A percentile compares a stretch with the other conserved stretches of the same genome.
Conservation (phyloP, 1,140 invertebrate genomes). For the Scaptomyza graminum region DNA sequence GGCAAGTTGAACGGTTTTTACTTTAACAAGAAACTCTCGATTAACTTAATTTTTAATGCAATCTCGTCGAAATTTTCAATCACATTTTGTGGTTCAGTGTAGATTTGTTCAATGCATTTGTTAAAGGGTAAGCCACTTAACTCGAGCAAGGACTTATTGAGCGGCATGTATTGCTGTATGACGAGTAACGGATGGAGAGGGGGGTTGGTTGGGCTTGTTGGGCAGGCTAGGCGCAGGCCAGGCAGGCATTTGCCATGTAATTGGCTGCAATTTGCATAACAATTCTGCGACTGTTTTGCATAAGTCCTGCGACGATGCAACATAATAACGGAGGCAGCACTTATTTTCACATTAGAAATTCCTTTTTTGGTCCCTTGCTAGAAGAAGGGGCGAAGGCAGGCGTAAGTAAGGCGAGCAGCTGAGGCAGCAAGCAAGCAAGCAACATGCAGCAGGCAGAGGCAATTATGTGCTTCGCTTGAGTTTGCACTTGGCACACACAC, state of each 20-base stretch:
- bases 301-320: slow-evolving; percentile 77
- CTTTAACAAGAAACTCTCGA: no score
- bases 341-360: slow-evolving; percentile 81
- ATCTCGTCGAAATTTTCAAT: slow-evolving; percentile 5
- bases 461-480: slow-evolving; percentile 81
- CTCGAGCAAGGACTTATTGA: slow-evolving; percentile 16
- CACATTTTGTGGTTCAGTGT: slow-evolving; percentile 47
- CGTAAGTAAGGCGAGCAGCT: no score
- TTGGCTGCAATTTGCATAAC: slow-evolving; percentile 82
- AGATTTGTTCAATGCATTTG: slow-evolving; percentile 62
- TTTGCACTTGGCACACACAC: slow-evolving; percentile 46
- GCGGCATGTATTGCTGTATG: not conserved
- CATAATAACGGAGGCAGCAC: slow-evolving; percentile 73
- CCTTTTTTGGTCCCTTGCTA: slow-evolving; percentile 56
- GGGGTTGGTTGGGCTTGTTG: not conserved
- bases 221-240: slow-evolving; percentile 5
- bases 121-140: slow-evolving; percentile 1
- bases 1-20: no score
- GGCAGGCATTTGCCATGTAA: slow-evolving; percentile 76
- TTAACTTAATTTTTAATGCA: no score
- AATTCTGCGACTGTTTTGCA: slow-evolving; percentile 82
- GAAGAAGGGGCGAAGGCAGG: not conserved
- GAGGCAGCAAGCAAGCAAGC: slow-evolving; percentile 13
- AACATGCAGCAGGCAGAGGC: slow-evolving; percentile 57
- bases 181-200: slow-evolving; percentile 4